phyloP scores from a whole-genome alignment of 2,888 invertebrate genomes.

The Ochropleura plecta region DNA sequence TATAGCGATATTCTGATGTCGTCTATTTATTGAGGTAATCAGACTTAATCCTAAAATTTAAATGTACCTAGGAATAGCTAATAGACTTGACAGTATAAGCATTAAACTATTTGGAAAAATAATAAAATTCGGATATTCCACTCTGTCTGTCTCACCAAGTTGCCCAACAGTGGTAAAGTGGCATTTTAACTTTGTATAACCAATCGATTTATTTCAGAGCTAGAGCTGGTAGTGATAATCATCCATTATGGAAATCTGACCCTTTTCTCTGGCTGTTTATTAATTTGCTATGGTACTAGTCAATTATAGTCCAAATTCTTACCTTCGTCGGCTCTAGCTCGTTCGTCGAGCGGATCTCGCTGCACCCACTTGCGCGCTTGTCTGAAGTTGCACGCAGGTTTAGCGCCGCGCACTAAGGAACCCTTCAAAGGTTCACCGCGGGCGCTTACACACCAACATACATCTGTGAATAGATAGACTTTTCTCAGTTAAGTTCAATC shows the following conservation, averaged over 20 bases:
- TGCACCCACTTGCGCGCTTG: slow-evolving; percentile 92
- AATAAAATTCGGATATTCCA: neutral
- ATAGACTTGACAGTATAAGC: neutral
- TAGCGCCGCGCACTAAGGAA: slow-evolving; percentile 93
- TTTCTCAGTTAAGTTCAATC: neutral
- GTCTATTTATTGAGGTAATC: no score
- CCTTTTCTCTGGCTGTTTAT: neutral
- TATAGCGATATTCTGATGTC: neutral
- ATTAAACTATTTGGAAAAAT: neutral
- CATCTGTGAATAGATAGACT: slow-evolving; percentile 87
- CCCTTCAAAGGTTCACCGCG: slow-evolving; percentile 95
- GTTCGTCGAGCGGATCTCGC: slow-evolving; percentile 82
- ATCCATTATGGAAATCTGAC: neutral
- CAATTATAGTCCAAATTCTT: slow-evolving; percentile 33
- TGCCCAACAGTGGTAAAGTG: neutral
- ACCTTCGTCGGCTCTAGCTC: slow-evolving; percentile 90
- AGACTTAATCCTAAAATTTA: no score
- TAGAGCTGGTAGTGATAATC: neutral
- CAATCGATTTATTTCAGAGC: neutral
- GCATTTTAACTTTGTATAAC: neutral
- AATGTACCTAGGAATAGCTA: neutral
- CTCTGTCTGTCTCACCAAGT: neutral
- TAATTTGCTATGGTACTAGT: neutral
- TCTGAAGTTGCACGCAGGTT: slow-evolving; percentile 95
- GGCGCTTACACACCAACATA: slow-evolving; percentile 97